Base-by-base conservation (phyloP, 2,113 vertebrate genomes). In the Turdus rufiventris region DNA sequence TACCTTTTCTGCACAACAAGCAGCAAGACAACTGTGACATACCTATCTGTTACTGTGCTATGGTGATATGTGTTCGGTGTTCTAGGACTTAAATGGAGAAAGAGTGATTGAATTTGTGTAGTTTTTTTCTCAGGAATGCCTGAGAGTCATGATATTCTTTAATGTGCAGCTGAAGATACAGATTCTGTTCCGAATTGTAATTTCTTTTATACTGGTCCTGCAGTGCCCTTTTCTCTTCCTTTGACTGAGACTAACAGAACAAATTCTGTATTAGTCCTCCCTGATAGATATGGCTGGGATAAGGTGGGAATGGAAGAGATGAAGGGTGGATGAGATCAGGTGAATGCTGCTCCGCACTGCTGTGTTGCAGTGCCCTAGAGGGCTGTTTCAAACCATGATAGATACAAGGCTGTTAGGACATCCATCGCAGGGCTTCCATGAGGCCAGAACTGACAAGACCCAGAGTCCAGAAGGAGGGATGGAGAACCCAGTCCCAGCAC, bases 261-360 rank as follows among this genome's bases (percentile, higher is more conserved):
- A 38, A 47, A 60, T 34, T 73, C 38, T 76, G 23, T 50, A 2
- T 54, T 74, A 60, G 29, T 25, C 33, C 14, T 66, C 33, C 47
- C 28, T 36, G 18, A 9, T 40, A 25, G 29, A 28, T 47, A 8
- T n/a, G 26, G 13, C 6, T 0, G 0, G 34, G 19, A 12, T 62
- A 40, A 90, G n/a, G 31, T 43, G 47, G 25, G 12, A 73, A 58
- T 54, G 29, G 47, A 47, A 42, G 34, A 29, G 20, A 14, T 14
- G 33, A 65, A 48, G 21, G 1, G 10, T 34, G 10, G 31, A 5
- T 21, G 42, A 82, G 42, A 68, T 12, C 53, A 75, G 16, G 25
- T 33, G 16, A 21, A 26, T 23, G 7, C 10, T 53, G 47, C 21
- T 40, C 24, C 36, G 43, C 54, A 17, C 50, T 34, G 0, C n/a